Percentiles rank a stretch among this genome's conserved stretches.
These are phyloP conservation scores for Blennius ocellaris DNA, from an alignment of 2,113 vertebrate genomes.

Conservation along the genomic window DNA sequence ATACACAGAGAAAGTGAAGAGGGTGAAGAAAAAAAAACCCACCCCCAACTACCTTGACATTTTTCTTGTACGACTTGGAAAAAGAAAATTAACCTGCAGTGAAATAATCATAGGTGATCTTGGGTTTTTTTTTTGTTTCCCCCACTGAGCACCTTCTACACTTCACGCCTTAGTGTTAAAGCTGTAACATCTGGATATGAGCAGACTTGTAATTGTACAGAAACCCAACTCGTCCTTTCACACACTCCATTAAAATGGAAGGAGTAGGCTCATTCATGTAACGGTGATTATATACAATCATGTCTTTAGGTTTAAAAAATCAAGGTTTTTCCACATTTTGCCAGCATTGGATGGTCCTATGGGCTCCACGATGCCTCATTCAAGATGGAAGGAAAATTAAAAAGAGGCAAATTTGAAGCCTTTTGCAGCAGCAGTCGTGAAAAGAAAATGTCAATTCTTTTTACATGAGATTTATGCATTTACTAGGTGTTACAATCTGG, in stretches of 20 bases:
- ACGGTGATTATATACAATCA: no score
- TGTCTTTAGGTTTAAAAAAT: no score
- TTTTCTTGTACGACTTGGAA: background rate
- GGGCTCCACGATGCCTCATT: no score
- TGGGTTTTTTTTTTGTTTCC: no score
- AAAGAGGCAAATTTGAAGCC: no score
- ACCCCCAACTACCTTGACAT: constrained; percentile 13
- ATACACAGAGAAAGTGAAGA: background rate
- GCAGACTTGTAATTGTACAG: background rate
- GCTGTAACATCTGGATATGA: background rate
- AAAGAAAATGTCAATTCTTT: background rate
- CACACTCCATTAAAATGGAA: background rate
- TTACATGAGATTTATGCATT: background rate
- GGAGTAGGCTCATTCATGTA: background rate
- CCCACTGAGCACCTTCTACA: background rate
- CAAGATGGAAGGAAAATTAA: no score
- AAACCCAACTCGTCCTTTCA: background rate
- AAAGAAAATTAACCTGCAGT: background rate
- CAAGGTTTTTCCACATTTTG: no score
- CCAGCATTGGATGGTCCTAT: no score
- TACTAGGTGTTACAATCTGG: no score
- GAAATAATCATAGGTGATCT: constrained; percentile 7
- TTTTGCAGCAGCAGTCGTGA: no score
- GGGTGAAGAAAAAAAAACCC: background rate
- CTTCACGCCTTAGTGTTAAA: background rate